Conservation (phyloP, 2,113 vertebrate species). For the Dendrocopos noguchii region DNA sequence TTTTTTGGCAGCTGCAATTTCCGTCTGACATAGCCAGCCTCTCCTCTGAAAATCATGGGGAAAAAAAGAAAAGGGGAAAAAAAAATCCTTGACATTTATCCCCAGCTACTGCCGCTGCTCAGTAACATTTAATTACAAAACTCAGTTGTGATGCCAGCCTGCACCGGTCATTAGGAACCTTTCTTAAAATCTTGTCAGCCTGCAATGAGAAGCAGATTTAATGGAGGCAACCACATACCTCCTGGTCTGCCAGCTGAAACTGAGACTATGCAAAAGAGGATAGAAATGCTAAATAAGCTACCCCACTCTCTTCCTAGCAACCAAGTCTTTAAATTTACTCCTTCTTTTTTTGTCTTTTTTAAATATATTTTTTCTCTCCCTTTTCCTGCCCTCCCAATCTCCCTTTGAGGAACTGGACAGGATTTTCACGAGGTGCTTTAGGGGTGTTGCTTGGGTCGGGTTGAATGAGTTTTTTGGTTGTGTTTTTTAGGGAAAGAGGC, state of each 20-base stretch:
- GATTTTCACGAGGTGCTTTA: not conserved
- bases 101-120: not conserved
- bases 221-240: conserved; percentile 2
- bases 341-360: not conserved
- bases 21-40: conserved; percentile 8
- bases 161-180: conserved; percentile 14
- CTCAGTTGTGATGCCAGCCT: conserved; percentile 11
- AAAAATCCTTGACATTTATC: not conserved
- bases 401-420: not conserved
- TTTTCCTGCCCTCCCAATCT: not conserved
- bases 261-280: conserved; percentile 34
- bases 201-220: conserved; percentile 32
- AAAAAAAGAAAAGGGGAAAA: not conserved
- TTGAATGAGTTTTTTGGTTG: not conserved
- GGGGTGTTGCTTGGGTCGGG: not conserved
- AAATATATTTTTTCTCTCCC: no score
- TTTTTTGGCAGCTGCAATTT: conserved; percentile 40
- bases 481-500: not conserved
- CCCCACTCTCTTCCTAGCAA: conserved; percentile 16
- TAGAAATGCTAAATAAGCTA: conserved; percentile 19
- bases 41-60: not conserved
- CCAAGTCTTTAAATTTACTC: not conserved
- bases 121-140: conserved; percentile 48
- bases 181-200: conserved; percentile 29
- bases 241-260: conserved; percentile 54